Evolutionary conservation across 2,888 invertebrate genomes (phyloP).

Genomic region (Pristionchus japonicus): DNA sequence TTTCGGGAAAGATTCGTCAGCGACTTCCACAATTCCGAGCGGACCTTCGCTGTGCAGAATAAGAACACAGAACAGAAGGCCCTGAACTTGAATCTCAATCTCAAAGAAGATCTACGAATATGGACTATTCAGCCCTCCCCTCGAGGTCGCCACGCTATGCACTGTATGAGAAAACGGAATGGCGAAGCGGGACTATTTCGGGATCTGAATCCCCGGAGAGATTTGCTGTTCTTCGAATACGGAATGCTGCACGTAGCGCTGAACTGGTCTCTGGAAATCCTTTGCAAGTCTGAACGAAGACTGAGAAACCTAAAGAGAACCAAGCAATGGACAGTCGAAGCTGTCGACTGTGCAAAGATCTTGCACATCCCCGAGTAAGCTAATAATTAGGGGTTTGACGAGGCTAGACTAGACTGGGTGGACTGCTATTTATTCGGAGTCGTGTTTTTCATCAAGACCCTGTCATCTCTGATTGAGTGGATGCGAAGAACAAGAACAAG

Average conservation of each 20-base stretch:
- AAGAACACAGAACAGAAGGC: too few species aligned
- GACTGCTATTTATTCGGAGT: background rate
- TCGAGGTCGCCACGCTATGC: background rate
- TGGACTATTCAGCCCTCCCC: background rate
- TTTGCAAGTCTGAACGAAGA: background rate
- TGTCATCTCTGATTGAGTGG: background rate
- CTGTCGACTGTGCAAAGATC: background rate
- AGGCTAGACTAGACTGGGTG: background rate
- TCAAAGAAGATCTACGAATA: too few species aligned
- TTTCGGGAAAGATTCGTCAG: background rate
- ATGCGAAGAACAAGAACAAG: too few species aligned
- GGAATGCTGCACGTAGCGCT: too few species aligned
- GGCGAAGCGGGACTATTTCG: background rate
- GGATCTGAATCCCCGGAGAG: background rate
- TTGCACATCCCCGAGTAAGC: background rate
- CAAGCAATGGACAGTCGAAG: background rate
- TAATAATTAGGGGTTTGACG: background rate
- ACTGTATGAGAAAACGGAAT: background rate
- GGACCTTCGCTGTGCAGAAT: too few species aligned
- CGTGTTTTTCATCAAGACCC: background rate
- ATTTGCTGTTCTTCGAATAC: background rate
- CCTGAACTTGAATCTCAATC: too few species aligned
- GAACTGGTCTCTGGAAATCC: too few species aligned
- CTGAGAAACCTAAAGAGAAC: background rate
- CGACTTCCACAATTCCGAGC: background rate